Evolutionary conservation across 2,888 invertebrate species (phyloP).

Genomic region (Cerceris ruficornis): DNA sequence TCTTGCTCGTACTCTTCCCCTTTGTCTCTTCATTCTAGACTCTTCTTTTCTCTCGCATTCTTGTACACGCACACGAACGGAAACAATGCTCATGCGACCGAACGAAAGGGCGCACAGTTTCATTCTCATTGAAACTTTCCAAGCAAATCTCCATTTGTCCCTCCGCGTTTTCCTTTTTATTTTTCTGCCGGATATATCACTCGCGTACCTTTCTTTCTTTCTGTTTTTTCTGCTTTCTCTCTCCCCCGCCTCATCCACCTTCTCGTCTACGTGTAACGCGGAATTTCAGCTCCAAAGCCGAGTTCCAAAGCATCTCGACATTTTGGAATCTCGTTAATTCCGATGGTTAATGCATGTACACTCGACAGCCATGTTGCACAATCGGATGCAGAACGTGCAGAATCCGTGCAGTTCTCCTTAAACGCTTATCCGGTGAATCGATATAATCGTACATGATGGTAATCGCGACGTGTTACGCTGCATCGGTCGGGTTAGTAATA

Average conservation of each 20-base stretch:
- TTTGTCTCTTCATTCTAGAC: conserved; percentile 46
- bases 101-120: conserved; percentile 61
- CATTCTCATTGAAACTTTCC: conserved; percentile 60
- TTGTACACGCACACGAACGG: conserved; percentile 48
- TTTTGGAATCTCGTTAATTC: conserved; percentile 14
- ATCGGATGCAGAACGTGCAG: neutral
- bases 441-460: conserved; percentile 45
- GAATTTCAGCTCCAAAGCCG: conserved; percentile 25
- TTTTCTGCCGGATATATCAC: conserved; percentile 34
- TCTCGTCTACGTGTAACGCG: conserved; percentile 34
- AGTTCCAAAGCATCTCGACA: conserved; percentile 18
- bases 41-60: conserved; percentile 45
- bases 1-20: conserved; percentile 50
- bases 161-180: conserved; percentile 47
- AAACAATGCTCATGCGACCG: conserved; percentile 50
- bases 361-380: neutral
- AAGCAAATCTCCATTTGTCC: conserved; percentile 55
- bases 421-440: conserved; percentile 12
- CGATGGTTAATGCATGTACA: neutral
- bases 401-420: conserved; percentile 3
- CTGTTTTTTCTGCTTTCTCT: too few species aligned
- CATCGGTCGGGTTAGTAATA: conserved; percentile 48
- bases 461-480: conserved; percentile 63
- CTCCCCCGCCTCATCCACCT: neutral
- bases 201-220: neutral